Percentiles rank a stretch among this genome's conserved stretches.
These are phyloP conservation scores for Altica lythri DNA, from an alignment of 2,888 invertebrate species.

Conservation along the genomic window DNA sequence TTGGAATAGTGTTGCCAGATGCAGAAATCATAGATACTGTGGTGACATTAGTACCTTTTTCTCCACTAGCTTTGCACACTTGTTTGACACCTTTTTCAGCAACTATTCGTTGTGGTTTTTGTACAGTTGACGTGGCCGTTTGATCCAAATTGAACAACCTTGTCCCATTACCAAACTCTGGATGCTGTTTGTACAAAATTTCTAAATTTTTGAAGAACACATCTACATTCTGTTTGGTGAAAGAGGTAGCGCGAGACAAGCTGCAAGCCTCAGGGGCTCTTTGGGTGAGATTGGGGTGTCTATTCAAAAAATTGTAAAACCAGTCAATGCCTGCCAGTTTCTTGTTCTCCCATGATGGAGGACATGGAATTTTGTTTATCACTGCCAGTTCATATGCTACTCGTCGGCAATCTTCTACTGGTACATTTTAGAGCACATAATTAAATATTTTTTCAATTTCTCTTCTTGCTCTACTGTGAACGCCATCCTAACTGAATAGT, in stretches of 20 bases:
- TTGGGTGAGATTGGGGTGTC: conserved; percentile 3
- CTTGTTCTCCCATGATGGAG: neutral
- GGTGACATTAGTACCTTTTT: conserved; percentile 14
- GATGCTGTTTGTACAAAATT: neutral
- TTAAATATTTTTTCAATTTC: neutral
- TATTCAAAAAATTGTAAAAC: neutral
- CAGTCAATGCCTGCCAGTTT: neutral
- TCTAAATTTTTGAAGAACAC: conserved; percentile 1
- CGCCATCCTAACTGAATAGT: conserved; percentile 2
- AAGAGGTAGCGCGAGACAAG: conserved; percentile 8
- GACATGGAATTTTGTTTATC: conserved; percentile 5
- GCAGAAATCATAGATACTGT: too few species aligned
- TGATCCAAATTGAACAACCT: conserved; percentile 16
- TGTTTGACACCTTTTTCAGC: conserved; percentile 10
- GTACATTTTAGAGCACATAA: conserved; percentile 7
- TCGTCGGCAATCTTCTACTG: conserved; percentile 1
- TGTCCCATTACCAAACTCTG: conserved; percentile 4
- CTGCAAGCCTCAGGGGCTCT: conserved; percentile 43
- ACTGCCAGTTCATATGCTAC: neutral
- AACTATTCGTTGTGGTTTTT: conserved; percentile 9
- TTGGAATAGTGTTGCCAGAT: too few species aligned
- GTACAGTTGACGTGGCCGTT: conserved; percentile 9
- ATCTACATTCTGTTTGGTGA: conserved; percentile 11
- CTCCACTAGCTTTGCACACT: conserved; percentile 15
- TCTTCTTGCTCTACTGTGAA: neutral